Evolutionary conservation across 30 jellyfish, hydroid and myxozoan species (phyloP), one percentile per base, ranked within the genome.

Genomic region (Cassiopea andromeda): DNA sequence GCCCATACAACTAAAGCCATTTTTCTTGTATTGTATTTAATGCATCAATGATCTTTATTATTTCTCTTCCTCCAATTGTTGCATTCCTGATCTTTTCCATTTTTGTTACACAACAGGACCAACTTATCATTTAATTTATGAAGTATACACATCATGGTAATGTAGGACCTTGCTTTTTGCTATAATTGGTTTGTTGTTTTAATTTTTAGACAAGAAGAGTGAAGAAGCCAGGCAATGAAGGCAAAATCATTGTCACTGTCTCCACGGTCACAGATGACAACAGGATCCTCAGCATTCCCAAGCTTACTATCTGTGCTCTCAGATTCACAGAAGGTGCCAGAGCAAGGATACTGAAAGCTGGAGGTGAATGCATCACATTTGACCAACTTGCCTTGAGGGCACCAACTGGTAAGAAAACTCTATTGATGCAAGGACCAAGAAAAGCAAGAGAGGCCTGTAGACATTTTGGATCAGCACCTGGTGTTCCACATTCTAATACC

Each of bases 391-490:
- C 99, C 8, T 67, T 91, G 75, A 82, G 90, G 64, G 94, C 98
- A 59, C 99, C 99, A 81, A 92, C 98, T 57, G 99, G 99, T 66
- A 97, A 97, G 92, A 91, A 91, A 73, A 97, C 99, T 10, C 77
- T 92, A 10, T 77, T 97, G 86, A 75, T 97, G 92, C 99, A 97
- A 93, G 98, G 98, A 17, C 98, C 97, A 85, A 86, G 99, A 82
- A 87, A 84, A 6, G 93, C 98, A 49, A 89, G 99, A 45, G 94
- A 83, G 69, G 90, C 99, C 15, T 86, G 97, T 92, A 90, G 97
- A 89, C 97, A 93, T 66, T 91, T 97, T 94, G 99, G 99, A 12
- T 92, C 77, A n/a, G 99, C 99, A 2, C 98, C 98, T 58, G 99
- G 99, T 93, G 98, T 93, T 71, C 98, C 98, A 48, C 98, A 93